phyloP scores from a whole-genome alignment of 2,888 invertebrate species.

The Pharmacophagus antenor region DNA sequence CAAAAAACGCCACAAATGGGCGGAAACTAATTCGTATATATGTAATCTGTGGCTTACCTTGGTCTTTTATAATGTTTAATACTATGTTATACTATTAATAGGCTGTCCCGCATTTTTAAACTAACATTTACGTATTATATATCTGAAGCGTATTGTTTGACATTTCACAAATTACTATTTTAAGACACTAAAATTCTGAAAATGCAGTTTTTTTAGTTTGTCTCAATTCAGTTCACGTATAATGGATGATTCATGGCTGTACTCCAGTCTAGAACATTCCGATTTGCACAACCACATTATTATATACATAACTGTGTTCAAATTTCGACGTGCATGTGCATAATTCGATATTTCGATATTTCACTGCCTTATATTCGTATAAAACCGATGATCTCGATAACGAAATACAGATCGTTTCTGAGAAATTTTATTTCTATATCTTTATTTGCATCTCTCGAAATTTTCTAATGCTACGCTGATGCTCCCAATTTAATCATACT shows the following conservation, averaged over 20 bases:
- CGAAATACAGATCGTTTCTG: slow-evolving; percentile 7
- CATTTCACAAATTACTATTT: not conserved
- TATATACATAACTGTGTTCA: not conserved
- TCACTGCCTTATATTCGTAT: slow-evolving; percentile 15
- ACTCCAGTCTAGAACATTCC: not conserved
- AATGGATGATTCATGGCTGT: not conserved
- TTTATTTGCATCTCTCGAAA: slow-evolving; percentile 15
- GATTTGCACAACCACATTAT: not conserved
- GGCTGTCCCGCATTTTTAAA: not conserved
- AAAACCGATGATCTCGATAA: slow-evolving; percentile 11
- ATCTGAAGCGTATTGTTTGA: not conserved
- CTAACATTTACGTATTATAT: too few relatives aligned
- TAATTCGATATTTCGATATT: slow-evolving; percentile 15
- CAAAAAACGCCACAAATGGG: too few relatives aligned
- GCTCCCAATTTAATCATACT: not conserved
- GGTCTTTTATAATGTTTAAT: too few relatives aligned
- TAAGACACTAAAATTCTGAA: not conserved
- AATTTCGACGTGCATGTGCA: not conserved
- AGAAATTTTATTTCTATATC: slow-evolving; percentile 12
- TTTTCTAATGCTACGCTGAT: slow-evolving; percentile 9
- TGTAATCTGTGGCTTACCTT: too few relatives aligned
- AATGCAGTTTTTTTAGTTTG: not conserved
- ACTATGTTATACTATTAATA: not conserved
- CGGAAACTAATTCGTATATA: too few relatives aligned
- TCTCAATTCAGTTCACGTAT: not conserved